Evolutionary conservation across 2,797 vertebrate genomes (phyloP).

Genomic region (Carcharodon carcharias): DNA sequence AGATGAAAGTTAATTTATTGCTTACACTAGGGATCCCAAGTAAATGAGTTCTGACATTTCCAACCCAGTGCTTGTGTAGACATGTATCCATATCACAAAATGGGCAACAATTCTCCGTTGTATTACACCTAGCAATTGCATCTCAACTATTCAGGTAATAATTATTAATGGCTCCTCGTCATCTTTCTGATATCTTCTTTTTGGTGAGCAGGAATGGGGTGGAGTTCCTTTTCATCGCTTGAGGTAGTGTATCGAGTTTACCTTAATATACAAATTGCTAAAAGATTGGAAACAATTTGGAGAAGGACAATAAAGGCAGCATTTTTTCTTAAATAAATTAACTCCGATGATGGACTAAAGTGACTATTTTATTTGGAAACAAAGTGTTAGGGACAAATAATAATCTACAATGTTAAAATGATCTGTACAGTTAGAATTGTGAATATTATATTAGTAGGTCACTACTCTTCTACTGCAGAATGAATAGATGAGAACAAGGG

Average conservation of each 20-base stretch:
- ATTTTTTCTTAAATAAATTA: neutral
- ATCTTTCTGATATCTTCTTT: neutral
- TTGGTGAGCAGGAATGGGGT: neutral
- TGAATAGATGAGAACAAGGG: neutral
- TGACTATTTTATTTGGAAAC: neutral
- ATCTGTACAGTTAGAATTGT: neutral
- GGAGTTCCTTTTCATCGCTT: neutral
- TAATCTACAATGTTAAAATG: neutral
- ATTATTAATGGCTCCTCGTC: neutral
- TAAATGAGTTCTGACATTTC: neutral
- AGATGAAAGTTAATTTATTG: neutral
- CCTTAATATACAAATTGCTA: neutral
- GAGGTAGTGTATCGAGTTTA: neutral
- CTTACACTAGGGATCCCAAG: neutral
- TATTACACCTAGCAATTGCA: neutral
- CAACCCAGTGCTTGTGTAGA: too few relatives aligned
- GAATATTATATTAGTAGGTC: neutral
- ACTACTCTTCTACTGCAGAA: neutral
- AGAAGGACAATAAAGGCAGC: neutral
- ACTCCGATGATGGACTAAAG: neutral
- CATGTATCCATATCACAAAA: neutral
- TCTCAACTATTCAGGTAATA: neutral
- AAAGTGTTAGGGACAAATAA: neutral
- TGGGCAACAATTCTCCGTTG: neutral
- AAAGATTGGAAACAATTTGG: neutral